Base-by-base conservation (phyloP, 2,797 vertebrate species). In the Antrozous pallidus region DNA sequence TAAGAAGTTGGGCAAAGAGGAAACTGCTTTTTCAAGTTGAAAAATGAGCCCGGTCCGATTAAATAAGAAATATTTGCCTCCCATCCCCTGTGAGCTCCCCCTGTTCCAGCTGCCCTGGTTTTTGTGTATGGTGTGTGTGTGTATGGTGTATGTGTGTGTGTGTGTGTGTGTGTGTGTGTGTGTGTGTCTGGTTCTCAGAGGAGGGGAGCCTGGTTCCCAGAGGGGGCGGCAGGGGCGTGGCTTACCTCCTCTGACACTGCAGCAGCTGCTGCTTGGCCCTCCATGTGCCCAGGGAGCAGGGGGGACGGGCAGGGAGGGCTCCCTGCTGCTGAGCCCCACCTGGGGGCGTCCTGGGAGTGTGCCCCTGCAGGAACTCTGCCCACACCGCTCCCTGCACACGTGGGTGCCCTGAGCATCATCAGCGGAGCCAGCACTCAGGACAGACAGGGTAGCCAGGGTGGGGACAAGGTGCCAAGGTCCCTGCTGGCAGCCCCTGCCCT, bases 21-120 rank as follows among this genome's bases (percentile, higher is more conserved):
- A 91, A 89, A 58, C 40, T 33, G 47, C 26, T 86, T 86, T 93
- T 54, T 28, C 63, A 75, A 71, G 85, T 85, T 85, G 38, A 75
- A 80, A 80, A 67, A 36, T 16, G 90, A 81, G 47, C 20, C 40
- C 24, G 56, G 49, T 51, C 28, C 17, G 49, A 51, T 84, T 65
- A 65, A 77, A 80, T 83, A 73, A 71, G n/a, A 78, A 73, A 33
- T 18, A 47, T 40, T 58, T 70, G 8, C 13, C 54, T 70, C 61
- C 40, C 31, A 47, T n/a, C 20, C 38, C 80, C 7, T 36, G 17
- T 42, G 20, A 58, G 20, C 47, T 56, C 47, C 51, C 74, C n/a
- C 33, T 58, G 18, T 11, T 69, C 9, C 20, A 2, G n/a, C 51
- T 71, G 78, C 31, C 16, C 40, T n/a, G n/a, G n/a, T n/a, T n/a